Base-by-base conservation (phyloP, 2,113 vertebrate species). In the Ophiodon elongatus region DNA sequence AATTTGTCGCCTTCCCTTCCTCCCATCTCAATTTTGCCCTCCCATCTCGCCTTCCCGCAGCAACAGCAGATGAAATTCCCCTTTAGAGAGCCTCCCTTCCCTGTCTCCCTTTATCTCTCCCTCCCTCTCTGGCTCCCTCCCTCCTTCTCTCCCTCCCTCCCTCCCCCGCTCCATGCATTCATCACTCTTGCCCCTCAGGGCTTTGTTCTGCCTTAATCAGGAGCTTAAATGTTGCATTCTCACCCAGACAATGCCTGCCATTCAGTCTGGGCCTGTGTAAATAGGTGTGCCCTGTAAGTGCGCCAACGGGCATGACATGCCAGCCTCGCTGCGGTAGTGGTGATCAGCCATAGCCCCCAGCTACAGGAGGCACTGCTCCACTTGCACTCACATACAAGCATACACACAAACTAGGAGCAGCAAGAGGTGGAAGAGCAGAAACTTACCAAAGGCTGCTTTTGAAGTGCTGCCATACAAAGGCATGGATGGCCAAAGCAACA, bases 171-270 rank as follows among this genome's bases (percentile, higher is more conserved):
- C 70, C 64, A 71, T 86, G 87, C 87, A 91, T 90, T 88, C 89
- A 89, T 88, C 86, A 81, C 80, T 93, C 88, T 84, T 92, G 85
- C 83, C 93, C 94, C 89, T 84, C 79, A 65, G 90, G 92, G 90
- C 87, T 93, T 94, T 94, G 94, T 93, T 94, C 91, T 92, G 91
- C 91, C 90, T 92, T 93, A 94, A 93, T 94, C 93, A 90, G 93
- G 83, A 90, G 93, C 92, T 94, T 94, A 94, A 94, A 88, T 94
- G 93, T 94, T 94, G 93, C 92, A 92, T 94, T 93, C 86, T 91
- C 88, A 85, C 87, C 88, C 89, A 92, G 88, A 93, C 94, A 94
- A 93, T 93, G 88, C 82, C 84, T 92, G 88, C 90, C 89, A 90
- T 93, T 94, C 90, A 93, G 85, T 89, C 86, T 90, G 73, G 87